Percentiles rank a stretch among this genome's conserved stretches.
phyloP scores from a whole-genome alignment of 1,140 invertebrate species.

The Holotrichia oblita region DNA sequence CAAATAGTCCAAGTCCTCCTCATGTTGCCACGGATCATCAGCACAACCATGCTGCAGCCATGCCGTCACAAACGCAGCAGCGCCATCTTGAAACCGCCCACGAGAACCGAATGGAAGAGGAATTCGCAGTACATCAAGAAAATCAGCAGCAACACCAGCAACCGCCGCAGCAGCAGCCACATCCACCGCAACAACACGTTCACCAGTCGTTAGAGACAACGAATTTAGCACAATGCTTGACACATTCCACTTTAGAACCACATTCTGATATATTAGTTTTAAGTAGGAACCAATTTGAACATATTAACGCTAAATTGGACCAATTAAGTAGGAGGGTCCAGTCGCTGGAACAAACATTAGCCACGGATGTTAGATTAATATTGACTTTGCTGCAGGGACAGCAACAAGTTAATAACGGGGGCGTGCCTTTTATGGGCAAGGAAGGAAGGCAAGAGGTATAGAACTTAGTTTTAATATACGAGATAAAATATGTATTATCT shows the following conservation, averaged over 20 bases:
- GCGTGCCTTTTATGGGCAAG: neutral
- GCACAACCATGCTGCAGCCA: neutral
- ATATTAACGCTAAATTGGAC: slow-evolving; percentile 70
- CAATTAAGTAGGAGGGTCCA: slow-evolving; percentile 70
- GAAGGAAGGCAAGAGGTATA: neutral
- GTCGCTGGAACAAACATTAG: slow-evolving; percentile 71
- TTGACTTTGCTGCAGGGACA: slow-evolving; percentile 68
- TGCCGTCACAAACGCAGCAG: neutral
- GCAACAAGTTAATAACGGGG: slow-evolving; percentile 29
- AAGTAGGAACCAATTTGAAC: slow-evolving; percentile 62
- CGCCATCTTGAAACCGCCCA: slow-evolving; percentile 17
- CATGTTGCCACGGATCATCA: slow-evolving; percentile 41
- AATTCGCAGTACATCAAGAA: slow-evolving; percentile 12
- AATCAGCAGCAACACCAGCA: slow-evolving; percentile 26
- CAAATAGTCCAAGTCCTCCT: slow-evolving; percentile 59
- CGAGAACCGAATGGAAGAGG: slow-evolving; percentile 25
- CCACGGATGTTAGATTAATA: slow-evolving; percentile 73
- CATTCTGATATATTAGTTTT: slow-evolving; percentile 56
- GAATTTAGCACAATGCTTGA: slow-evolving; percentile 45
- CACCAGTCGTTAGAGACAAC: slow-evolving; percentile 33
- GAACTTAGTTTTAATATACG: too few relatives aligned
- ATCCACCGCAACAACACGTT: slow-evolving; percentile 23
- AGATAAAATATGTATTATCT: neutral
- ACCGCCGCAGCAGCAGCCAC: slow-evolving; percentile 18
- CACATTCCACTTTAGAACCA: slow-evolving; percentile 58